A percentile compares a stretch with the other conserved stretches of the same genome.
phyloP scores from a whole-genome alignment of 2,888 invertebrate genomes.

The Rhamphomyia laevipes region DNA sequence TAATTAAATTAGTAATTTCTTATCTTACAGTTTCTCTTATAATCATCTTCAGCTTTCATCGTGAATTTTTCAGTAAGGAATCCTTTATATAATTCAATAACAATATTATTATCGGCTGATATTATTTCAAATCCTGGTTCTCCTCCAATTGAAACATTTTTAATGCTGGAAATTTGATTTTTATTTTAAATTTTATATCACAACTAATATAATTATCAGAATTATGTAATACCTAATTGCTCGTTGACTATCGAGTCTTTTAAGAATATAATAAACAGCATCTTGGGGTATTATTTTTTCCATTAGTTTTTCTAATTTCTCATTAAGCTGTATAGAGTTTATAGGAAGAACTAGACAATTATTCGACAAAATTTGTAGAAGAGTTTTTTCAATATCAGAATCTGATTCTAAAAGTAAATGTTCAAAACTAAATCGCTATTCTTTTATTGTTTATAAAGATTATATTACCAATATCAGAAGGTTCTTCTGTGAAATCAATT shows the following conservation, averaged over 20 bases:
- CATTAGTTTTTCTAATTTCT: conserved; percentile 42
- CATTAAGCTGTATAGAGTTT: conserved; percentile 52
- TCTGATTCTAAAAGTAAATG: conserved; percentile 33
- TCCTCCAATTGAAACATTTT: conserved; percentile 33
- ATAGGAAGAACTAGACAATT: conserved; percentile 57
- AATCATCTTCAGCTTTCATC: conserved; percentile 31
- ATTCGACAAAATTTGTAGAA: conserved; percentile 59
- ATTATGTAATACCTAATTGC: conserved; percentile 12
- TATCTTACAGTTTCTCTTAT: conserved; percentile 40
- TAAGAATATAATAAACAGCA: conserved; percentile 57
- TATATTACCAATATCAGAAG: conserved; percentile 22
- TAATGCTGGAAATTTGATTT: conserved; percentile 21
- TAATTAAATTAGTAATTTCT: too few relatives aligned
- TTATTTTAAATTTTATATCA: background rate
- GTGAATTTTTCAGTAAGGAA: conserved; percentile 31
- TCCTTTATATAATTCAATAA: conserved; percentile 31
- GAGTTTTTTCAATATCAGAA: conserved; percentile 49
- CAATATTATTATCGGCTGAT: conserved; percentile 27
- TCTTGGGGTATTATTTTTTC: conserved; percentile 44
- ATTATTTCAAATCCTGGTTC: conserved; percentile 36
- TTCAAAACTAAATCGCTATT: background rate
- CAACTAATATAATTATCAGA: background rate
- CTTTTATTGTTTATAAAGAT: conserved; percentile 21
- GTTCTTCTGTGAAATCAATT: conserved; percentile 20
- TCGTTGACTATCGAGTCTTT: conserved; percentile 62